phyloP scores from a whole-genome alignment of 2,888 invertebrate species.

The Arenicola marina region DNA sequence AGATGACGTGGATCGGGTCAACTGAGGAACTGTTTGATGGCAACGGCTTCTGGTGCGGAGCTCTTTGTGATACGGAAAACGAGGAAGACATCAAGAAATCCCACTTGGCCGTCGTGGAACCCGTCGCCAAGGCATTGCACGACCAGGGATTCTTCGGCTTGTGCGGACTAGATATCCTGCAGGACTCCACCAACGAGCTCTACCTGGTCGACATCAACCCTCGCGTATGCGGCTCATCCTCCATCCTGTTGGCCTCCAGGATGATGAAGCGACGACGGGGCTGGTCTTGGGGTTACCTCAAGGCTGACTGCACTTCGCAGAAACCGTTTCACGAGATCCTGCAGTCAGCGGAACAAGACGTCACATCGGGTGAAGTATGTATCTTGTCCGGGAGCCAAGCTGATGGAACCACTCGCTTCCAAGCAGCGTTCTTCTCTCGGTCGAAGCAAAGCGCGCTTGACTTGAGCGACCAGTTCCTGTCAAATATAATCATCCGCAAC shows the following conservation, averaged over 20 bases:
- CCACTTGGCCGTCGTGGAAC: not conserved
- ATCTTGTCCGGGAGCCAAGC: too few species aligned
- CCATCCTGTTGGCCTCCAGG: conserved; percentile 7
- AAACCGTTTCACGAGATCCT: too few species aligned
- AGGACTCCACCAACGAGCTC: conserved; percentile 4
- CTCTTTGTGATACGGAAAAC: not conserved
- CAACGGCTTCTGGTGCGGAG: conserved; percentile 6
- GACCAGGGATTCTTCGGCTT: conserved; percentile 11
- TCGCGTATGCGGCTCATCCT: conserved; percentile 10
- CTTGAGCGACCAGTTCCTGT: too few species aligned
- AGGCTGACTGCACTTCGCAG: too few species aligned
- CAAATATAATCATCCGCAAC: too few species aligned
- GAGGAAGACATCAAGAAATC: not conserved
- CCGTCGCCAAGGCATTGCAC: conserved; percentile 7
- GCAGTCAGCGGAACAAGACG: too few species aligned
- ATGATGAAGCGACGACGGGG: conserved; percentile 10
- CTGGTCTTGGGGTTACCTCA: too few species aligned
- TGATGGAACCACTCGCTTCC: too few species aligned
- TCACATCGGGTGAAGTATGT: too few species aligned
- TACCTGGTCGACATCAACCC: conserved; percentile 13
- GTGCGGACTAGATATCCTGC: conserved; percentile 7
- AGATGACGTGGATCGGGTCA: conserved; percentile 8
- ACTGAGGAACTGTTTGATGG: conserved; percentile 10
- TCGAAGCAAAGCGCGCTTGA: too few species aligned
- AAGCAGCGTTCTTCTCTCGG: too few species aligned